Conservation (phyloP, 2,113 vertebrate genomes). For the Nipponia nippon region DNA sequence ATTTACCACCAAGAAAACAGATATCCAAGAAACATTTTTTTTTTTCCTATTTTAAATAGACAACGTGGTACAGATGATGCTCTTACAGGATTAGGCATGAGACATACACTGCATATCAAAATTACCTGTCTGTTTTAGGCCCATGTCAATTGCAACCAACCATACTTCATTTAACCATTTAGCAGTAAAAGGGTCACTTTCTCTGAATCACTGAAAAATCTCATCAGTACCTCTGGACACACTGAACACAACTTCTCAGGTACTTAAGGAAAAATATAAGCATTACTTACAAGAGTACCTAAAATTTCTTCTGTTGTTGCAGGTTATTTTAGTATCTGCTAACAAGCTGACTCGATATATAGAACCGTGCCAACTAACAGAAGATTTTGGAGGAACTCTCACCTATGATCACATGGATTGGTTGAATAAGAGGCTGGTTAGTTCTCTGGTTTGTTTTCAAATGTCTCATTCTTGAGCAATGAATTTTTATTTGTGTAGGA, state of each 20-base stretch:
- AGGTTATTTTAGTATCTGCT: slow-evolving; percentile 99
- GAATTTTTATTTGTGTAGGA: background rate
- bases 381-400: slow-evolving; percentile 95
- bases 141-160: background rate
- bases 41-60: background rate
- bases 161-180: background rate
- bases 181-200: background rate
- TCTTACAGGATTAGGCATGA: background rate
- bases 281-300: background rate
- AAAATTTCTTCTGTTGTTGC: background rate
- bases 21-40: background rate
- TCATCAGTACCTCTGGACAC: background rate
- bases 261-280: background rate
- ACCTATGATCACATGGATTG: slow-evolving; percentile 98
- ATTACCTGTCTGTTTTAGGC: background rate
- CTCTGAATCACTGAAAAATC: background rate
- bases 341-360: slow-evolving; percentile 98
- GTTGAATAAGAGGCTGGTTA: slow-evolving; percentile 96
- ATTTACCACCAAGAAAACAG: background rate
- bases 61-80: background rate
- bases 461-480: background rate
- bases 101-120: background rate
- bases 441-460: slow-evolving; percentile 16
- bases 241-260: background rate
- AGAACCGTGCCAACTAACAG: slow-evolving; percentile 94